Evolutionary conservation across 2,113 vertebrate genomes (phyloP).

Genomic region (Larimichthys crocea): DNA sequence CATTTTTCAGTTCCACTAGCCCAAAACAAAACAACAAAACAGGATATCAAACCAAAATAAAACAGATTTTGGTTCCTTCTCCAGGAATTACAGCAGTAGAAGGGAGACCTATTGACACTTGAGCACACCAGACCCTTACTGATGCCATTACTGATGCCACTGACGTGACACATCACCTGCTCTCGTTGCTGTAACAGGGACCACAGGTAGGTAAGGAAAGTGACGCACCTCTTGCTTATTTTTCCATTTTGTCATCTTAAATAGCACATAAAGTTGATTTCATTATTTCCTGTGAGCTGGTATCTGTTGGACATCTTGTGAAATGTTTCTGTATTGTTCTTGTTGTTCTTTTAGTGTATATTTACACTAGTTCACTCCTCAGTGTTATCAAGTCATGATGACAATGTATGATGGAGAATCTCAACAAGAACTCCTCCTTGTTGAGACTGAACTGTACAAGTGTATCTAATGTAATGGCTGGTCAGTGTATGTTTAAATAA

Average conservation of each 20-base stretch:
- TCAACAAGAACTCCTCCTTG: too few species aligned
- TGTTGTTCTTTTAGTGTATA: too few species aligned
- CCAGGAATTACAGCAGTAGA: constrained; percentile 34
- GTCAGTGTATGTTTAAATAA: too few species aligned
- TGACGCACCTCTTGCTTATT: constrained; percentile 24
- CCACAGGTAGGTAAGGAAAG: constrained; percentile 54
- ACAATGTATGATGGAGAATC: too few species aligned
- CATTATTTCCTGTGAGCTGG: background rate
- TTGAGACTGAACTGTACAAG: too few species aligned
- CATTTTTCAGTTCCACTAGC: constrained; percentile 55
- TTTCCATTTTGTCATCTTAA: background rate
- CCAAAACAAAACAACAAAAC: constrained; percentile 39
- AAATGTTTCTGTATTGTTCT: too few species aligned
- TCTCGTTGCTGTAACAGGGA: constrained; percentile 53
- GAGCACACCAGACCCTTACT: constrained; percentile 47
- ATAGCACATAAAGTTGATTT: background rate
- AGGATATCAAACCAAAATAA: background rate
- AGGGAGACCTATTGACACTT: constrained; percentile 36
- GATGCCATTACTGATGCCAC: constrained; percentile 62
- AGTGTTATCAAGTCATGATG: too few species aligned
- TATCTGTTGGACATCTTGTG: background rate
- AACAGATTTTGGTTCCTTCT: constrained; percentile 29
- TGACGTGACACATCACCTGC: constrained; percentile 61
- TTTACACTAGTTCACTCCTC: too few species aligned
- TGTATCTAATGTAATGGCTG: too few species aligned